These are phyloP conservation scores for Lagopus muta DNA, from an alignment of 2,113 vertebrate species.

Conservation along the genomic window DNA sequence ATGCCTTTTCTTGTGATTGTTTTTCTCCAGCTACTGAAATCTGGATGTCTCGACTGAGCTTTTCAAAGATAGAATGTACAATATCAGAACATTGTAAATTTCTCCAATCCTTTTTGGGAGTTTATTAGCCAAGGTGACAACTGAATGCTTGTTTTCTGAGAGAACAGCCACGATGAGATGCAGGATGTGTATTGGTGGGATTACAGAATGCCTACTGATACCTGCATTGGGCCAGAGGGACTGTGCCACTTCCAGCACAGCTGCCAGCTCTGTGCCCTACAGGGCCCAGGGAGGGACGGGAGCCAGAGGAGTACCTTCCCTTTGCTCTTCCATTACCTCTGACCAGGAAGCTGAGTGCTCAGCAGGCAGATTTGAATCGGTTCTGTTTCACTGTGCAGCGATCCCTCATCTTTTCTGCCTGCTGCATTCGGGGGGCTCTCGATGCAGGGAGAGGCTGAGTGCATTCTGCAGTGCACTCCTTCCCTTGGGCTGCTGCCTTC, in stretches of 20 bases:
- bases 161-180: neutral
- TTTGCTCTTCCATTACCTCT: neutral
- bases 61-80: neutral
- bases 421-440: fast-evolving
- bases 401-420: neutral
- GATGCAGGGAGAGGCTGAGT: neutral
- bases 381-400: neutral
- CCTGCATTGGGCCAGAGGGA: fast-evolving
- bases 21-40: neutral
- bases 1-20: neutral
- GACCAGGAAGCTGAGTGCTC: neutral
- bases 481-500: neutral
- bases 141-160: neutral
- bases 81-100: neutral
- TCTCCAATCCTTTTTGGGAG: neutral
- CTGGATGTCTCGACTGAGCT: fast-evolving
- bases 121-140: neutral
- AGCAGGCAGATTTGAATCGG: neutral
- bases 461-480: neutral
- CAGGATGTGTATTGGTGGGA: neutral
- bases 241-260: neutral
- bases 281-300: neutral
- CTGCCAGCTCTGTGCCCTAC: neutral
- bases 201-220: neutral
- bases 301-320: neutral